phyloP scores from a whole-genome alignment of 1,140 invertebrate genomes.

The Scaptodrosophila lebanonensis region DNA sequence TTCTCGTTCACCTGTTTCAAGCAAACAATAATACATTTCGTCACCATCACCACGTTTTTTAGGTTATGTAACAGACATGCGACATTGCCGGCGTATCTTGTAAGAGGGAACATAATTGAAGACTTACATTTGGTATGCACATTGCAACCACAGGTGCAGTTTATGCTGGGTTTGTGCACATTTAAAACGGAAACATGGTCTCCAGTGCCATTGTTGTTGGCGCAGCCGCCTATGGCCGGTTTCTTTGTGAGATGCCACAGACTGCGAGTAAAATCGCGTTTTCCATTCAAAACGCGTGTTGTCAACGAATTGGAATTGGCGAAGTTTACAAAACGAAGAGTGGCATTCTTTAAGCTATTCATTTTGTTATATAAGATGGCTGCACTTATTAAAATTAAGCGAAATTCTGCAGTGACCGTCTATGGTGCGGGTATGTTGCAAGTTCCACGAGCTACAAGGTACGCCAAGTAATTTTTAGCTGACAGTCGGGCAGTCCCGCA shows the following conservation, averaged over 20 bases:
- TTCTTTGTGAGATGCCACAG: slow-evolving; percentile 83
- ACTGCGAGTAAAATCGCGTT: slow-evolving; percentile 81
- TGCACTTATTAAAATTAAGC: slow-evolving; percentile 23
- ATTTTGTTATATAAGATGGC: slow-evolving; percentile 79
- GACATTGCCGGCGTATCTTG: not conserved
- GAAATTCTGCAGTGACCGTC: slow-evolving; percentile 54
- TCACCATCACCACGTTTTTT: slow-evolving; percentile 37
- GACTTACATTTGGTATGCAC: slow-evolving; percentile 84
- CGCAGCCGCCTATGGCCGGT: slow-evolving; percentile 31
- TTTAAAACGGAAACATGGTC: slow-evolving; percentile 58
- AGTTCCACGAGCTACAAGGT: no score
- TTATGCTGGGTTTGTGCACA: slow-evolving; percentile 76
- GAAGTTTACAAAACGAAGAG: slow-evolving; percentile 78
- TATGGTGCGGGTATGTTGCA: slow-evolving; percentile 24
- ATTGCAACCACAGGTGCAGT: slow-evolving; percentile 82
- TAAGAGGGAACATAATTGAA: not conserved
- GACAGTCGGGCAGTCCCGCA: no score
- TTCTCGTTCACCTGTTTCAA: slow-evolving; percentile 86
- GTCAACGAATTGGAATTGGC: slow-evolving; percentile 76
- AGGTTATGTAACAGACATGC: slow-evolving; percentile 60
- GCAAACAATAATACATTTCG: slow-evolving; percentile 1
- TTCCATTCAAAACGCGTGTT: slow-evolving; percentile 78
- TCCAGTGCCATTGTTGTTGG: slow-evolving; percentile 2
- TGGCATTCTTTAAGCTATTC: slow-evolving; percentile 83
- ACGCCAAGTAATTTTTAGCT: no score